These are phyloP conservation scores for Helicolenus hilgendorfi DNA, from an alignment of 2,797 vertebrate species.

Conservation along the genomic window DNA sequence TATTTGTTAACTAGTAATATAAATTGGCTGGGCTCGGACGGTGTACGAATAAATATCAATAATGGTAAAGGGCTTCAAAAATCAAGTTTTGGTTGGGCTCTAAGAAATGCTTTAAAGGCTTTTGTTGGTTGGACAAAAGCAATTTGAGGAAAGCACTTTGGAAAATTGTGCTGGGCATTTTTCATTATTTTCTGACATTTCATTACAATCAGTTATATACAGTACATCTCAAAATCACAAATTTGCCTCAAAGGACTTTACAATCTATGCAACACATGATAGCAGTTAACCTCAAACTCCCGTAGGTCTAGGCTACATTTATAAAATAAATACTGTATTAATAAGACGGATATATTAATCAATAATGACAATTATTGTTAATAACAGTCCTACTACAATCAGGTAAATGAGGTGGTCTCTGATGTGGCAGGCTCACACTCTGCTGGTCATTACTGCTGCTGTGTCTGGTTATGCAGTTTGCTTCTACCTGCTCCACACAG, in stretches of 20 bases:
- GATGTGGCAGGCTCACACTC: neutral
- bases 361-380: neutral
- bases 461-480: neutral
- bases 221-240: neutral
- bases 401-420: neutral
- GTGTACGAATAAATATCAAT: too few relatives aligned
- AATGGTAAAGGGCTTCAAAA: too few relatives aligned
- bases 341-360: neutral
- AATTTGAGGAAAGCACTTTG: neutral
- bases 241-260: too few relatives aligned
- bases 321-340: neutral
- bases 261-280: neutral
- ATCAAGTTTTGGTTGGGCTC: neutral
- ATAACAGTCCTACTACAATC: neutral
- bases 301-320: neutral
- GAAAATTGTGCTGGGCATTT: neutral
- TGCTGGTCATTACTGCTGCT: neutral
- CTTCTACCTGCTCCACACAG: constrained; percentile 11
- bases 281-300: neutral
- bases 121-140: neutral
- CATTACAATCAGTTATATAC: neutral
- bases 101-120: neutral
- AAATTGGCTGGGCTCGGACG: too few relatives aligned
- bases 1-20: too few relatives aligned
- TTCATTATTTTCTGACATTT: neutral